Percentiles rank a stretch among this genome's conserved stretches.
Conservation (phyloP, 2,113 vertebrate species). For the Oncorhynchus tshawytscha region DNA sequence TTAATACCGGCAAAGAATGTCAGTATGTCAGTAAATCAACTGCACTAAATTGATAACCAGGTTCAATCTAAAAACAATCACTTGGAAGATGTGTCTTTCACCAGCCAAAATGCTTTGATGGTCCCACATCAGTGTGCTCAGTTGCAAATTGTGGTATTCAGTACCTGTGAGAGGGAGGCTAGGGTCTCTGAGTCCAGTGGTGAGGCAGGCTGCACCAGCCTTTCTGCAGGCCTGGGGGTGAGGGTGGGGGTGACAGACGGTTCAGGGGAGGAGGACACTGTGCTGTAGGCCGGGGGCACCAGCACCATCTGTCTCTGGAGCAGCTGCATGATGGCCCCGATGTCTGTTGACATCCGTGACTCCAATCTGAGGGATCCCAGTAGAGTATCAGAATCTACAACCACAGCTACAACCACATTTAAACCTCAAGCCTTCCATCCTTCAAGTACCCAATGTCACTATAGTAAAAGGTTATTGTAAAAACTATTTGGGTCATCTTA, state of each 20-base stretch:
- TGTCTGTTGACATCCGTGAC: conserved; percentile 77
- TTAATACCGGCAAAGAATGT: not conserved
- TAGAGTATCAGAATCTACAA: not conserved
- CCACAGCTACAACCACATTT: no score
- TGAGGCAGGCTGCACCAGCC: conserved; percentile 40
- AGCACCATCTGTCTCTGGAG: conserved; percentile 77
- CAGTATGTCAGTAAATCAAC: not conserved
- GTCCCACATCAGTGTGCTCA: no score
- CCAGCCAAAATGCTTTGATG: no score
- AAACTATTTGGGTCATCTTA: no score
- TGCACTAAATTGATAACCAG: no score
- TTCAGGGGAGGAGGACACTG: conserved; percentile 67
- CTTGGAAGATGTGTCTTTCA: no score
- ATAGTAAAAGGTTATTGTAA: no score
- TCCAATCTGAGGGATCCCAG: conserved; percentile 72
- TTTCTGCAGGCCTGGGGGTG: conserved; percentile 40
- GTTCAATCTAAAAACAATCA: no score
- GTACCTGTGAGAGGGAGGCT: conserved; percentile 71
- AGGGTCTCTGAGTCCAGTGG: conserved; percentile 46
- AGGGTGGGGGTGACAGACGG: conserved; percentile 15
- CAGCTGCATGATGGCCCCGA: conserved; percentile 80
- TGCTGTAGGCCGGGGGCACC: conserved; percentile 84
- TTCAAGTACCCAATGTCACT: no score
- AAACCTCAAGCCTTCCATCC: no score
- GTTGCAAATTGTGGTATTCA: no score